phyloP scores from a whole-genome alignment of 1,140 invertebrate species.

The Drosophila truncata region DNA sequence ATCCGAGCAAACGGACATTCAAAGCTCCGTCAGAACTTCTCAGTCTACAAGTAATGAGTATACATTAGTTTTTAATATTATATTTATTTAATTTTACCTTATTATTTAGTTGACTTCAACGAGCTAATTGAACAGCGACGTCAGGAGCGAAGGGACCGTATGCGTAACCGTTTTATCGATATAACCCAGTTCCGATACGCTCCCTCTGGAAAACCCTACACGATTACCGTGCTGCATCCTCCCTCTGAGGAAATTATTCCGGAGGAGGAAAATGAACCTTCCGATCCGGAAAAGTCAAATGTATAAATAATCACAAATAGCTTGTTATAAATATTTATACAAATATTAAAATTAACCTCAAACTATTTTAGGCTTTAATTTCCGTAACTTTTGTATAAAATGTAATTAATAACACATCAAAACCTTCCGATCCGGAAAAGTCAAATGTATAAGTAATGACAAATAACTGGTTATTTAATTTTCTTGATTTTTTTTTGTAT shows the following conservation, averaged over 20 bases:
- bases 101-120: conserved; percentile 49
- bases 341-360: not conserved
- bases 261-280: conserved; percentile 11
- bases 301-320: conserved; percentile 4
- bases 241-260: conserved; percentile 28
- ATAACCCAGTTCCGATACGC: conserved; percentile 38
- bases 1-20: not conserved
- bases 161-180: conserved; percentile 61
- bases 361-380: not conserved
- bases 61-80: not conserved
- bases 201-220: conserved; percentile 39
- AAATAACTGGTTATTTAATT: too few species aligned
- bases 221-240: conserved; percentile 54
- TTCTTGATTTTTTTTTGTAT: not conserved
- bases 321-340: not conserved
- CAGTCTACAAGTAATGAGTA: conserved; percentile 2
- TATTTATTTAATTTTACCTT: not conserved
- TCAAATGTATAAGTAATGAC: too few species aligned
- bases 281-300: not conserved
- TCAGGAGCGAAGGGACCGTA: conserved; percentile 53
- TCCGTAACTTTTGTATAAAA: not conserved
- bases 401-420: not conserved
- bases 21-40: not conserved
- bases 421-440: too few species aligned
- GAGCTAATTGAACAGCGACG: conserved; percentile 64